These are phyloP conservation scores for Hestina assimilis DNA, from an alignment of 1,140 invertebrate genomes.

Conservation along the genomic window DNA sequence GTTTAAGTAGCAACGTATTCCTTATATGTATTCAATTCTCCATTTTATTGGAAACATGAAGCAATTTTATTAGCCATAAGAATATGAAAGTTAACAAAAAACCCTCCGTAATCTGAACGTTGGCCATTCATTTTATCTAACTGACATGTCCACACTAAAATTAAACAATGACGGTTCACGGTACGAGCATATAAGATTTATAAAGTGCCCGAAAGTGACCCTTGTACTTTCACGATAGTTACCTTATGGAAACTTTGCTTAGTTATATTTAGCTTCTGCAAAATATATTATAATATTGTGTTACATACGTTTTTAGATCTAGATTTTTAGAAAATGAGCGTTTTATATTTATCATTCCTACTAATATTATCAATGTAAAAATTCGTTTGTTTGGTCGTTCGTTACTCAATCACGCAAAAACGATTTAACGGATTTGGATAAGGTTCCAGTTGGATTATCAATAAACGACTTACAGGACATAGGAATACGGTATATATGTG, in stretches of 20 bases:
- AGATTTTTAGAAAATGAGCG: background rate
- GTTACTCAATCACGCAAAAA: too few relatives aligned
- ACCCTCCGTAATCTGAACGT: background rate
- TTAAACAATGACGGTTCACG: conserved; percentile 13
- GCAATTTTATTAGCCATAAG: background rate
- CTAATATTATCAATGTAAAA: too few relatives aligned
- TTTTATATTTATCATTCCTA: background rate
- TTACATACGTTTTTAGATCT: background rate
- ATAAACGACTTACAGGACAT: too few relatives aligned
- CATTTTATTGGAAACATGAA: too few relatives aligned
- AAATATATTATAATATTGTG: background rate
- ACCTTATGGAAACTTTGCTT: background rate
- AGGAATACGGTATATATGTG: too few relatives aligned
- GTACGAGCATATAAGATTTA: conserved; percentile 15
- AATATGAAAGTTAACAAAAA: conserved; percentile 1
- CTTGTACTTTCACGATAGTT: conserved; percentile 11
- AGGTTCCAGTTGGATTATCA: too few relatives aligned
- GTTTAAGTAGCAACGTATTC: too few relatives aligned
- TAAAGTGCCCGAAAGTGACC: conserved; percentile 9
- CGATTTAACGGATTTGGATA: too few relatives aligned
- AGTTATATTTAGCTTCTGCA: conserved; percentile 2
- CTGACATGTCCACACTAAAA: conserved; percentile 5
- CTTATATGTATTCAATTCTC: too few relatives aligned
- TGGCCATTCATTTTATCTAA: conserved; percentile 14
- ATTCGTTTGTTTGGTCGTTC: too few relatives aligned